Evolutionary conservation across 2,888 invertebrate genomes (phyloP).

Genomic region (Antheraea yamamai): DNA sequence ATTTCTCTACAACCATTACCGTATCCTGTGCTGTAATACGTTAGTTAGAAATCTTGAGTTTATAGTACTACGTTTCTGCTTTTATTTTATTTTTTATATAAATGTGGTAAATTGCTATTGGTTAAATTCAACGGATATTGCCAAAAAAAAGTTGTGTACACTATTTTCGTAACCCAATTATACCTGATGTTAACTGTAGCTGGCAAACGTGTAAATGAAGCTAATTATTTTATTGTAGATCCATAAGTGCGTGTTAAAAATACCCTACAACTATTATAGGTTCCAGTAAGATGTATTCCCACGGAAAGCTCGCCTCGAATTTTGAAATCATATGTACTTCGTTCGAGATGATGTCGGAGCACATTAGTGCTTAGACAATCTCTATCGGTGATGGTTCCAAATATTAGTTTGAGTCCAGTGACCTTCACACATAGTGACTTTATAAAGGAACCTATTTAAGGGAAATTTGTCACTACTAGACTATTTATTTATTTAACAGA

Average conservation of each 20-base stretch:
- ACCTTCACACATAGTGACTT: background rate
- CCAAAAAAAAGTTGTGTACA: background rate
- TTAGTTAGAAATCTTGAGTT: conserved; percentile 53
- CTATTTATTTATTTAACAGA: background rate
- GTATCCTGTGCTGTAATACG: conserved; percentile 73
- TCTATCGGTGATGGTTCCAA: background rate
- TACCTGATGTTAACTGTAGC: too few relatives aligned
- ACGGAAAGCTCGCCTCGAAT: too few relatives aligned
- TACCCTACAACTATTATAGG: too few relatives aligned
- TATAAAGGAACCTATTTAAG: background rate
- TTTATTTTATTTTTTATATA: background rate
- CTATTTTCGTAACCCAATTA: background rate
- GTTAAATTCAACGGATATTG: background rate
- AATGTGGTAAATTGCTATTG: background rate
- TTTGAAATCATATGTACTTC: too few relatives aligned
- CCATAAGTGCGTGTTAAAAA: too few relatives aligned
- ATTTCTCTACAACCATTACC: conserved; percentile 75
- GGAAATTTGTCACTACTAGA: background rate
- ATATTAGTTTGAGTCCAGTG: background rate
- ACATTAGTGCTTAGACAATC: background rate
- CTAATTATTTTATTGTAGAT: too few relatives aligned
- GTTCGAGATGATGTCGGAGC: too few relatives aligned
- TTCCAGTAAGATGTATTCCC: too few relatives aligned
- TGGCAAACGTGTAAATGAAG: too few relatives aligned
- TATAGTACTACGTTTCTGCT: conserved; percentile 14